Base-by-base conservation (phyloP, 2,113 vertebrate species). In the Coturnix japonica region DNA sequence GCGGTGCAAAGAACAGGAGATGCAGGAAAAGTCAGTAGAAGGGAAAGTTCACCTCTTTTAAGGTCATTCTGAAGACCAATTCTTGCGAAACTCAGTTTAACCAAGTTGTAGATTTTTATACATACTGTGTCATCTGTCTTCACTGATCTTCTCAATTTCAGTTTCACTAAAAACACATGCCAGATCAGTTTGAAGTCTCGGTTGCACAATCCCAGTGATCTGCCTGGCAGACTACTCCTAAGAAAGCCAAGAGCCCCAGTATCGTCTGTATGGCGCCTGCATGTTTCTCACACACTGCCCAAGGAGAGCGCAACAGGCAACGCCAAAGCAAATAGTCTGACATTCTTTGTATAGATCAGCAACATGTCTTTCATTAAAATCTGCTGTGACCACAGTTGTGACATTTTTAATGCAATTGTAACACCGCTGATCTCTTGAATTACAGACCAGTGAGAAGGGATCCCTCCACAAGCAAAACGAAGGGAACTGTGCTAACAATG, bases 151-250 rank as follows among this genome's bases (percentile, higher is more conserved):
- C 43, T 91, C 51, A 79, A 74, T 95, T 95, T 88, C 77, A 89
- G 63, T 82, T 93, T 89, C 81, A 71, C 64, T 74, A 51, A 93
- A 91, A 96, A 73, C 81, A 93, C 64, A 78, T 85, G 81, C 72
- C 84, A 76, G 77, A 96, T 87, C 92, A 85, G 87, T 91, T 85
- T 81, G 59, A 91, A 54, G 81, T 92, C 67, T 94, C 71, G 66
- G 74, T 73, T 95, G 81, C 89, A 89, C 64, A 93, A 21, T 85
- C 19, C 3, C 54, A 60, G 56, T 47, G 86, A 81, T 81, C 70
- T 7, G 31, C 19, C 81, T 91, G 63, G 43, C 81, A 93, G 49
- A 56, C 28, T 70, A 46, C 59, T 92, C 43, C 71, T n/a, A 6
- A 73, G 87, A 85, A 92, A 89, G 57, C 61, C 77, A 81, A 87